Conservation (phyloP, 2,113 vertebrate genomes). For the Paracanthobrama guichenoti region DNA sequence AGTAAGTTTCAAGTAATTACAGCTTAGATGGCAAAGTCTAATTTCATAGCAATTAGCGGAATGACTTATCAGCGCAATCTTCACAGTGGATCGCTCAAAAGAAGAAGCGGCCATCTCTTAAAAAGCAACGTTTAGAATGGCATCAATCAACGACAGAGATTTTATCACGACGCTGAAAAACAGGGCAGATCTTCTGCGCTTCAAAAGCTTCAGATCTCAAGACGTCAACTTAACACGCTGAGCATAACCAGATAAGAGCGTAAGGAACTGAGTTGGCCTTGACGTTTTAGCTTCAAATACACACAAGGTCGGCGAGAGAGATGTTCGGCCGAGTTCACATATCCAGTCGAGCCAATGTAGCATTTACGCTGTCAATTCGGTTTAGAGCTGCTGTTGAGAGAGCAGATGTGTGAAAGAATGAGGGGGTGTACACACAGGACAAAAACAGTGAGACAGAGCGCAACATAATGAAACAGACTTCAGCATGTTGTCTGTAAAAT, state of each 20-base stretch:
- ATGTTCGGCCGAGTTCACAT: neutral
- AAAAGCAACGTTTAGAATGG: slow-evolving; percentile 13
- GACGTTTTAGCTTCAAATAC: neutral
- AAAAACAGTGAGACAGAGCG: neutral
- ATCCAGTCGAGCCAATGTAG: neutral
- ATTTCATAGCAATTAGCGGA: slow-evolving; percentile 61
- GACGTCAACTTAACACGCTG: slow-evolving; percentile 28
- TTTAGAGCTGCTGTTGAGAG: neutral
- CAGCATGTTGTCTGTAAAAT: neutral
- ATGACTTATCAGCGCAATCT: slow-evolving; percentile 59
- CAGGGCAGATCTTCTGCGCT: slow-evolving; percentile 28
- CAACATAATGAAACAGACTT: slow-evolving; percentile 5
- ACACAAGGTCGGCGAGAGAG: neutral
- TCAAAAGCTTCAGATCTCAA: slow-evolving; percentile 44
- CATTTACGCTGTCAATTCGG: slow-evolving; percentile 7
- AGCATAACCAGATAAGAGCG: neutral
- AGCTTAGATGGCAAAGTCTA: slow-evolving; percentile 48
- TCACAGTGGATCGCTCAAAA: slow-evolving; percentile 47
- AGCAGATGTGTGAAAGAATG: neutral
- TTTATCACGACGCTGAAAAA: slow-evolving; percentile 15
- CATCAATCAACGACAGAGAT: slow-evolving; percentile 47
- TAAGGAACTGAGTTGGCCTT: neutral
- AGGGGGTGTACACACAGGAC: neutral
- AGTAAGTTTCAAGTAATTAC: slow-evolving; percentile 55
- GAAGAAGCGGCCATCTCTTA: slow-evolving; percentile 15